Evolutionary conservation across 1,140 invertebrate species (phyloP).

Genomic region (Pararge aegeria): DNA sequence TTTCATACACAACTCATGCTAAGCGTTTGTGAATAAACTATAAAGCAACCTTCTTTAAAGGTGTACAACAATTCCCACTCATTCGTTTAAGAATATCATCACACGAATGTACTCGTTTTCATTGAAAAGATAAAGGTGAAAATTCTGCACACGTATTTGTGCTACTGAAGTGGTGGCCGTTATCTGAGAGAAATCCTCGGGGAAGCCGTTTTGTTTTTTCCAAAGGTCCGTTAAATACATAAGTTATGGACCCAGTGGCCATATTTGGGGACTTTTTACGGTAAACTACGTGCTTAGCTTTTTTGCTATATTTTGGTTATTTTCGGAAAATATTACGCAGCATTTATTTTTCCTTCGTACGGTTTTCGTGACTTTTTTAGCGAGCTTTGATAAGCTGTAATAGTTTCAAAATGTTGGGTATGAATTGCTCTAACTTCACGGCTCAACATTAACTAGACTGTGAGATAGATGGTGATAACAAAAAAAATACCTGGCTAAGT

Average conservation of each 20-base stretch:
- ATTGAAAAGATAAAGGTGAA: background rate
- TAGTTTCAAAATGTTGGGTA: too few relatives aligned
- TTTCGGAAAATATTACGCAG: background rate
- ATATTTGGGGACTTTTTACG: constrained; percentile 8
- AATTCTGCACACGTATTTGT: background rate
- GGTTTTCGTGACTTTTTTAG: background rate
- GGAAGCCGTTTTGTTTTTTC: constrained; percentile 7
- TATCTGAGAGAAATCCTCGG: constrained; percentile 8
- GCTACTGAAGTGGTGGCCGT: background rate
- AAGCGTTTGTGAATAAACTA: constrained; percentile 34
- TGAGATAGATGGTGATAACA: too few relatives aligned
- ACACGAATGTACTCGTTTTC: background rate
- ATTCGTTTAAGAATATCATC: background rate
- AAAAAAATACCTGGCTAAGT: too few relatives aligned
- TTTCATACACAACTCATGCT: constrained; percentile 19
- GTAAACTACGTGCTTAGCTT: constrained; percentile 2
- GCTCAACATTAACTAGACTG: too few relatives aligned
- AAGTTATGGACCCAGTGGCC: constrained; percentile 10
- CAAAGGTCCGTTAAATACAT: constrained; percentile 11
- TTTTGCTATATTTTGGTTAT: background rate
- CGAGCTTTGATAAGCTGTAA: too few relatives aligned
- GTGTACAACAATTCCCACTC: background rate
- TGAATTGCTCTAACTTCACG: too few relatives aligned
- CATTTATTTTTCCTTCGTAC: background rate
- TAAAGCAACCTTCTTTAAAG: constrained; percentile 15